A percentile compares a stretch with the other conserved stretches of the same genome.
phyloP scores from a whole-genome alignment of 2,113 vertebrate genomes.

The Macrotis lagotis region DNA sequence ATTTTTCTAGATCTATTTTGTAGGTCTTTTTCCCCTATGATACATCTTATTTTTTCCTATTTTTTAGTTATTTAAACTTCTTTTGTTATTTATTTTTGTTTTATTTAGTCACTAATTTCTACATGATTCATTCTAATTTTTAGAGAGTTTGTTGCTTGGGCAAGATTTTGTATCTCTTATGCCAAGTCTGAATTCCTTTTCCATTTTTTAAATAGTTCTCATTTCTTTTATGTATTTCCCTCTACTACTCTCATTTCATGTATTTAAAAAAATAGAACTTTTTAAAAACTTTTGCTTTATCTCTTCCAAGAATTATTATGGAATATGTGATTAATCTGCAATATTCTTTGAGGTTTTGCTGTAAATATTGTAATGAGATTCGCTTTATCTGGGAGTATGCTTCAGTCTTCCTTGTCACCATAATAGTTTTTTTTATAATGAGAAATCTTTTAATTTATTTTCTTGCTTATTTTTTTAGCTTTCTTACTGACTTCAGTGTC shows the following conservation, averaged over 20 bases:
- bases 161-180: not conserved
- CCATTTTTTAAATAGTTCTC: not conserved
- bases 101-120: not conserved
- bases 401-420: not conserved
- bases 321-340: not conserved
- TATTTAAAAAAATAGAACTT: not conserved
- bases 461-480: not conserved
- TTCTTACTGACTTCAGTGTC: not conserved
- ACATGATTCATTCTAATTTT: not conserved
- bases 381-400: not conserved
- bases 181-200: not conserved
- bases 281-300: not conserved
- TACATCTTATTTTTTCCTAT: not conserved
- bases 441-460: not conserved
- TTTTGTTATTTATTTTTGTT: not conserved
- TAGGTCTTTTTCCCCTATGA: not conserved
- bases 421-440: not conserved
- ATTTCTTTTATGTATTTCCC: not conserved
- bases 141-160: not conserved
- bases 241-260: not conserved
- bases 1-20: not conserved
- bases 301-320: not conserved
- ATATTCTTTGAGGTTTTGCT: not conserved
- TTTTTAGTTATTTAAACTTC: not conserved
- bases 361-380: not conserved